phyloP scores from a whole-genome alignment of 2,113 vertebrate species.

The Coreoperca whiteheadi region DNA sequence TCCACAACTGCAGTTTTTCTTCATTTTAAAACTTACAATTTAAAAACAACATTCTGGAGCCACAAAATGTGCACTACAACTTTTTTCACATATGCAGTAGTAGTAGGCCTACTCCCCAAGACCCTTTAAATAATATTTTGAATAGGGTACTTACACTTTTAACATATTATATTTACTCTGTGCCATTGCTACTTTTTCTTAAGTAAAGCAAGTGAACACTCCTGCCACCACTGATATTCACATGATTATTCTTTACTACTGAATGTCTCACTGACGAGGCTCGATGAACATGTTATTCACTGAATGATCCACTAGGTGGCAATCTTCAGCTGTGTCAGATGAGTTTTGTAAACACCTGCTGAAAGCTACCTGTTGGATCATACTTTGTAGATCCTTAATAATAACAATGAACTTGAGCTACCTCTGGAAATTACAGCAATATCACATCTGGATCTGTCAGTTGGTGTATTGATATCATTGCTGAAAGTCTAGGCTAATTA shows the following conservation, averaged over 20 bases:
- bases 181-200: neutral
- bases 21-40: no score
- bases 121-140: neutral
- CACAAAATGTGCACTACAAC: neutral
- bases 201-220: neutral
- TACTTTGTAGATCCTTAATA: neutral
- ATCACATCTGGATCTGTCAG: neutral
- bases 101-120: neutral
- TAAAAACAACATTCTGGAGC: neutral
- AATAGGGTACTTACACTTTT: neutral
- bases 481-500: neutral
- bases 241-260: neutral
- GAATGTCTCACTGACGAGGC: no score
- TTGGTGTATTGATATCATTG: neutral
- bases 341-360: neutral
- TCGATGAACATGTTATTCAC: conserved; percentile 23
- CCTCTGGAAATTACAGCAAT: neutral
- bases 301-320: conserved; percentile 67
- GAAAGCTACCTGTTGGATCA: conserved; percentile 63
- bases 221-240: neutral
- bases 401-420: neutral
- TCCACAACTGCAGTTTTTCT: neutral
- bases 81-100: no score
- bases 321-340: conserved; percentile 15
- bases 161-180: neutral